phyloP scores from a whole-genome alignment of 1,140 invertebrate species.

The Spodoptera frugiperda region DNA sequence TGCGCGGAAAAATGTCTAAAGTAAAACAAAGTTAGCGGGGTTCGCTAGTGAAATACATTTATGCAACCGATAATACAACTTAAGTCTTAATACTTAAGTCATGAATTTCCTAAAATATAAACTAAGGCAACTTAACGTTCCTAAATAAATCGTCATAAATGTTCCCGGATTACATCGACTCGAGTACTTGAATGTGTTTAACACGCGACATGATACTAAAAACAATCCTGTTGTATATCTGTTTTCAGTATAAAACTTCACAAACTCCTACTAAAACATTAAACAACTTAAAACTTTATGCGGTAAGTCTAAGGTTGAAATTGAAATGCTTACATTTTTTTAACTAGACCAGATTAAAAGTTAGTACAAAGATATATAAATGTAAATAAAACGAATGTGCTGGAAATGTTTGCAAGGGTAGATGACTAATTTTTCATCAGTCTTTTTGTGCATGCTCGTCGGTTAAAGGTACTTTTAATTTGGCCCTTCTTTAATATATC shows the following conservation, averaged over 20 bases:
- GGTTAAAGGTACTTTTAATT: too few relatives aligned
- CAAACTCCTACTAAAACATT: not conserved
- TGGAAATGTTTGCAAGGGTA: not conserved
- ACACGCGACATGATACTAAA: conserved; percentile 39
- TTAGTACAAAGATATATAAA: conserved; percentile 20
- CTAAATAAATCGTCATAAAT: conserved; percentile 33
- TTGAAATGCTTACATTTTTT: not conserved
- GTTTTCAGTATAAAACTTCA: not conserved
- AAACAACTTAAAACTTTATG: not conserved
- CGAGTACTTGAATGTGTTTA: conserved; percentile 40
- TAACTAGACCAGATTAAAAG: conserved; percentile 36
- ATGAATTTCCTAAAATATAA: not conserved
- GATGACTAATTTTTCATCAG: too few relatives aligned
- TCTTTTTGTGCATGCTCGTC: too few relatives aligned
- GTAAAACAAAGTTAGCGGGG: too few relatives aligned
- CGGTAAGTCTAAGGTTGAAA: not conserved
- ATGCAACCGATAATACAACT: too few relatives aligned
- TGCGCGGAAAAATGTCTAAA: too few relatives aligned
- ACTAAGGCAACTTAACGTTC: not conserved
- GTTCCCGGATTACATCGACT: conserved; percentile 28
- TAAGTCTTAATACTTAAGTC: too few relatives aligned
- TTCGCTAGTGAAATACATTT: too few relatives aligned
- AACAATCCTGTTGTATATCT: conserved; percentile 26
- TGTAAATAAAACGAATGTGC: not conserved
- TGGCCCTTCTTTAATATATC: too few relatives aligned